A percentile compares a stretch with the other conserved stretches of the same genome.
Conservation (phyloP, 2,797 vertebrate species). For the Austrolebias charrua region DNA sequence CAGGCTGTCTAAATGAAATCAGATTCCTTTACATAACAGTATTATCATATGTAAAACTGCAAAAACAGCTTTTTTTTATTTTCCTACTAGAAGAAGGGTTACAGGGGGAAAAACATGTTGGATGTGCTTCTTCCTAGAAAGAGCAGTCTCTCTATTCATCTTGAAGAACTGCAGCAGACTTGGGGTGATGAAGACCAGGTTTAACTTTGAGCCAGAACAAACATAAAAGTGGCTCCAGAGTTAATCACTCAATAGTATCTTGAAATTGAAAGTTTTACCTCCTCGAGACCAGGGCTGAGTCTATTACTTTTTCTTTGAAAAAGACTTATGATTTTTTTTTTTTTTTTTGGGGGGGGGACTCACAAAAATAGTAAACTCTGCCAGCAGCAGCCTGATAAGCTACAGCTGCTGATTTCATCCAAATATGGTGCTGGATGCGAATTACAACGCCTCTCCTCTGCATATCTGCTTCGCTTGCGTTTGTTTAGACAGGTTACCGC, state of each 20-base stretch:
- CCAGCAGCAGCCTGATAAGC: constrained; percentile 41
- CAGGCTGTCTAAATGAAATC: constrained; percentile 40
- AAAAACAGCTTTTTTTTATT: constrained; percentile 28
- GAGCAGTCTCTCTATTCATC: constrained; percentile 25
- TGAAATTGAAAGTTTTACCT: constrained; percentile 14
- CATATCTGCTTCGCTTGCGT: constrained; percentile 53
- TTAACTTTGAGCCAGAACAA: constrained; percentile 25
- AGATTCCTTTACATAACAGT: constrained; percentile 38
- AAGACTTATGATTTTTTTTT: not conserved
- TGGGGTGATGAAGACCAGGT: constrained; percentile 22
- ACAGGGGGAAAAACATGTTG: constrained; percentile 35
- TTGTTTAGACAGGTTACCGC: constrained; percentile 75
- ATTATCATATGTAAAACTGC: constrained; percentile 12
- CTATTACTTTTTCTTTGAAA: constrained; percentile 1
- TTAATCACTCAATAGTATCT: constrained; percentile 14
- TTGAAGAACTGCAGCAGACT: constrained; percentile 21
- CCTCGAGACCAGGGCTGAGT: constrained; percentile 2
- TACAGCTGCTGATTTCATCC: constrained; percentile 58
- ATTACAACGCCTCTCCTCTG: constrained; percentile 34
- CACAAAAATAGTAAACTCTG: constrained; percentile 6
- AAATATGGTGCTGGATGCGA: constrained; percentile 54
- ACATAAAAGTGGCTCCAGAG: constrained; percentile 30
- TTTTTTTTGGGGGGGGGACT: not conserved
- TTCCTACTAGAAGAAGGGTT: constrained; percentile 16
- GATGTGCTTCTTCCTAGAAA: constrained; percentile 23